Base-by-base conservation (phyloP, 2,797 vertebrate species). In the Hydrolagus colliei region DNA sequence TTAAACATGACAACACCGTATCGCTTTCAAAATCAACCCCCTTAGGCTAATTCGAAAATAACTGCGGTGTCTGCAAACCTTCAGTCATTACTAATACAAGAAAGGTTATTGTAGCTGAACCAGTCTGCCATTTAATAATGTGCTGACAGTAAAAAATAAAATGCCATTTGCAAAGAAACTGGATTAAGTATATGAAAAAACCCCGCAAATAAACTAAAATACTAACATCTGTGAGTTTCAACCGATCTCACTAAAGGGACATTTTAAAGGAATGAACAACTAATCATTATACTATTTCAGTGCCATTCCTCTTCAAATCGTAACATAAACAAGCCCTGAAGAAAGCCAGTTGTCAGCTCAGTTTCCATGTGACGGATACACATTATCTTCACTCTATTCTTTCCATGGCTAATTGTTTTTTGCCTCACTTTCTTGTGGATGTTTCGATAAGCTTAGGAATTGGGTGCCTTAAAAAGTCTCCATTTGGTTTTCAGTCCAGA, bases 21-120 rank as follows among this genome's bases (percentile, higher is more conserved):
- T 84, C 65, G 68, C 71, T 84, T 84, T 84, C 79, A 67, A 84
- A 84, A 84, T 84, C 65, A 52, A 22, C 68, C 65, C 79, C 65
- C 79, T 84, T 84, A 71, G 65, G 79, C 65, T 67, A 71, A 16
- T 35, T 84, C 62, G 27, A 84, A 52, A 84, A 67, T 68, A 84
- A 84, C 8, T 71, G 32, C 79, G 67, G 32, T 82, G 79, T 62
- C 79, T 82, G 79, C 65, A 71, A 84, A 84, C 65, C 79, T 41
- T 84, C 71, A 84, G 79, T 71, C 79, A 84, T 84, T 84, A 71
- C 32, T 71, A 71, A 68, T 52, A 35, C 71, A 32, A 67, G 79
- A 84, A 68, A 84, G 79, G 65, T 68, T 84, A 68, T 68, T 84
- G 71, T 52, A 71, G 65, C 65, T 20, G 65, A 84, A 84, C 65